Conservation (phyloP, 2,888 invertebrate genomes). For the Syrphus vitripennis region DNA sequence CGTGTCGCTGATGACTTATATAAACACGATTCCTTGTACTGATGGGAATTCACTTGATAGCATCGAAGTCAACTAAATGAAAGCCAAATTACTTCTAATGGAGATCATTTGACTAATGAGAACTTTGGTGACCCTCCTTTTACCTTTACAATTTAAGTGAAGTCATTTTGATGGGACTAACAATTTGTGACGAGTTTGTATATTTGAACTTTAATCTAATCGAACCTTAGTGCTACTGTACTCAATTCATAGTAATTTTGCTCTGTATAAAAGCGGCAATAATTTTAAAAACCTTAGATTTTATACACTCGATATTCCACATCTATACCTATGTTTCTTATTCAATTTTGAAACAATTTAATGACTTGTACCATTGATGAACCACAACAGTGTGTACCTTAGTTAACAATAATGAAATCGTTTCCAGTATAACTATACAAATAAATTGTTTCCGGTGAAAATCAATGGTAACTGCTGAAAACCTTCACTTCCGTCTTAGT, state of each 20-base stretch:
- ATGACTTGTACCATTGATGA: too few relatives aligned
- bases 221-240: too few relatives aligned
- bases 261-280: too few relatives aligned
- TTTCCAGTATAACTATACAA: neutral
- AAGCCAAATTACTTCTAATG: slow-evolving; percentile 68
- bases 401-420: neutral
- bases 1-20: slow-evolving; percentile 66
- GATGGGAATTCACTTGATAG: slow-evolving; percentile 67
- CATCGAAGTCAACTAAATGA: slow-evolving; percentile 66
- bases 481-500: slow-evolving; percentile 43
- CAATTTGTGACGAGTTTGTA: slow-evolving; percentile 44
- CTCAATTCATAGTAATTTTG: neutral
- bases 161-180: slow-evolving; percentile 44
- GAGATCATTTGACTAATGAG: slow-evolving; percentile 67
- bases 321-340: too few relatives aligned
- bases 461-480: slow-evolving; percentile 51
- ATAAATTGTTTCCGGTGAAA: slow-evolving; percentile 42
- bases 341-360: too few relatives aligned
- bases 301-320: too few relatives aligned
- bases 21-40: slow-evolving; percentile 63
- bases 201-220: slow-evolving; percentile 34
- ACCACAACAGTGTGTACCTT: neutral
- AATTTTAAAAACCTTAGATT: too few relatives aligned
- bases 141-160: slow-evolving; percentile 13
- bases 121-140: slow-evolving; percentile 13